Conservation (phyloP, 2,888 invertebrate genomes). For the Hecatera dysodea region DNA sequence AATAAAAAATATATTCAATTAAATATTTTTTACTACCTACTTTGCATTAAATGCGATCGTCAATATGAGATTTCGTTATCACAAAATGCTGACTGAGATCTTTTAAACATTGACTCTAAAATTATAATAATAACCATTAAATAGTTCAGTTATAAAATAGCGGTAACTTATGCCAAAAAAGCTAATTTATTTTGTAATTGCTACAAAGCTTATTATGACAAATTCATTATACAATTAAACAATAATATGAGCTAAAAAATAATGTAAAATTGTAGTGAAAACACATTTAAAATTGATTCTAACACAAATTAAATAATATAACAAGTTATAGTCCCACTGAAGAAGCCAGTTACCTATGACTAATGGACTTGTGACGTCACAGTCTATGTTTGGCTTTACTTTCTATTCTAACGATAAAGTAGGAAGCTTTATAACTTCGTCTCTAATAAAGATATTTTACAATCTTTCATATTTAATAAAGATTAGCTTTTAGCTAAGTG, state of each 20-base stretch:
- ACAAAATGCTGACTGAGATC: constrained; percentile 27
- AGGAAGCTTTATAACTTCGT: background rate
- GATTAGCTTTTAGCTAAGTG: background rate
- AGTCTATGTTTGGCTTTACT: background rate
- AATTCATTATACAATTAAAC: background rate
- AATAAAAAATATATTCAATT: background rate
- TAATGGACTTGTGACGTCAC: background rate
- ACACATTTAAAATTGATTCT: background rate
- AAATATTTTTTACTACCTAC: background rate
- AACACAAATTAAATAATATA: background rate
- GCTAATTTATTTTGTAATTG: no score
- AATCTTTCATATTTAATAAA: background rate
- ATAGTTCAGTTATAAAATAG: background rate
- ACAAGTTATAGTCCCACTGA: background rate
- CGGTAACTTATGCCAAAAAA: background rate
- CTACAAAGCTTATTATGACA: background rate
- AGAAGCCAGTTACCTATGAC: background rate
- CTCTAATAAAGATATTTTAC: background rate
- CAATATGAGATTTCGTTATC: background rate
- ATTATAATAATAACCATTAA: background rate
- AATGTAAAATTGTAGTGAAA: background rate
- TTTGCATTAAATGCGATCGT: constrained; percentile 7
- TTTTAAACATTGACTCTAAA: background rate
- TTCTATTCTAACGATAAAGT: background rate
- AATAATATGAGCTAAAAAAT: background rate